phyloP scores from a whole-genome alignment of 1,140 invertebrate species.

The Drosophila simulans region DNA sequence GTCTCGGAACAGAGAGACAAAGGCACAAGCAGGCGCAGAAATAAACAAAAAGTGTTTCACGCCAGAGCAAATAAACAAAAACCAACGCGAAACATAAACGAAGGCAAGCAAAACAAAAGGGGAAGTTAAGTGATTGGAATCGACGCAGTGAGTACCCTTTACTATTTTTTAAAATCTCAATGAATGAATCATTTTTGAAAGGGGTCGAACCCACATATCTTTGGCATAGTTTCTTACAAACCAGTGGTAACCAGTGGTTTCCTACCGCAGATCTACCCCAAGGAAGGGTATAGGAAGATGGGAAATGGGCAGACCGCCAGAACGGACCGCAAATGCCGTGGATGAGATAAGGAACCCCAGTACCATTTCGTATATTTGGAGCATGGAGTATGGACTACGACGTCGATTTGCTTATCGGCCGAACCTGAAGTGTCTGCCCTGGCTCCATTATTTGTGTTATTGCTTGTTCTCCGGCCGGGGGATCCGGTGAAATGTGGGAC shows the following conservation, averaged over 20 bases:
- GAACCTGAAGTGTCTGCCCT: conserved; percentile 39
- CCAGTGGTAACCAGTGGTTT: too few species aligned
- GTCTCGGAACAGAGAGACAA: conserved; percentile 37
- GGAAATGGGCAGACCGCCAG: conserved; percentile 18
- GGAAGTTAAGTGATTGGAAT: background rate
- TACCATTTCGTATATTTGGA: conserved; percentile 9
- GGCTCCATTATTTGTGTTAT: conserved; percentile 7
- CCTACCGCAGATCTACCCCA: too few species aligned
- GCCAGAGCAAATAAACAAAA: conserved; percentile 70
- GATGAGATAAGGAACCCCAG: conserved; percentile 38
- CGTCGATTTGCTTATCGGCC: conserved; percentile 47
- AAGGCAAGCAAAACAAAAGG: conserved; percentile 41
- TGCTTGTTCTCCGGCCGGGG: background rate
- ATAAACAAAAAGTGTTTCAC: conserved; percentile 77
- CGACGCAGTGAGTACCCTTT: conserved; percentile 12
- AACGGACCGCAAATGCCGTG: conserved; percentile 19
- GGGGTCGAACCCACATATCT: background rate
- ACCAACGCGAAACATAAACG: conserved; percentile 31
- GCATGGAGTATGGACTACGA: conserved; percentile 25
- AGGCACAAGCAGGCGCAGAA: conserved; percentile 24
- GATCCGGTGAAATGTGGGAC: conserved; percentile 43
- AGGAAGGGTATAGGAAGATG: background rate
- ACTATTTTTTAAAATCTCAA: too few species aligned
- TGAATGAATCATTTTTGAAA: too few species aligned
- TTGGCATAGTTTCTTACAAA: background rate